phyloP scores from a whole-genome alignment of 2,113 vertebrate genomes.

The Lepisosteus oculatus region DNA sequence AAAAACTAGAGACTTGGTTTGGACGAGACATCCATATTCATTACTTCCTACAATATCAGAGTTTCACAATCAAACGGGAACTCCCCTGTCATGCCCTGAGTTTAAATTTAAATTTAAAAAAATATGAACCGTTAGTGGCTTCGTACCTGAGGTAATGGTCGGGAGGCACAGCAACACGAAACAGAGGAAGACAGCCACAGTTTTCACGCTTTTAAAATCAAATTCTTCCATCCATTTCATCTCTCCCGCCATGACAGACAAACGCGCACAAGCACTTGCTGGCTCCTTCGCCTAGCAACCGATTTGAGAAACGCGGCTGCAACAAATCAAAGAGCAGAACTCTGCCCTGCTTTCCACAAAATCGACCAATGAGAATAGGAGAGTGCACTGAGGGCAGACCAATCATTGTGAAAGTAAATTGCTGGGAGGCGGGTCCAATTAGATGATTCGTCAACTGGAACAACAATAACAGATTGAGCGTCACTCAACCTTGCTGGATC shows the following conservation, averaged over 20 bases:
- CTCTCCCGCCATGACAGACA: constrained; percentile 78
- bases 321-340: constrained; percentile 1
- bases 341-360: background rate
- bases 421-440: background rate
- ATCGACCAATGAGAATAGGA: background rate
- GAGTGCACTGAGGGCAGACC: background rate
- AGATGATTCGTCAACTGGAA: background rate
- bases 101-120: background rate
- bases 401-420: background rate
- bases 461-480: background rate
- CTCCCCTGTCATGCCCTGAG: background rate
- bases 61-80: background rate
- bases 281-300: constrained; percentile 31
- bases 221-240: constrained; percentile 61
- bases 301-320: background rate
- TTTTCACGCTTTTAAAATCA: background rate
- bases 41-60: background rate
- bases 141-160: constrained; percentile 48
- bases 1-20: background rate
- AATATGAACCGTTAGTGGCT: background rate
- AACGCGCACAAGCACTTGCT: constrained; percentile 17
- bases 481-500: background rate
- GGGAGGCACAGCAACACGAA: constrained; percentile 32
- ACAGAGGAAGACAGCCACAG: constrained; percentile 12
- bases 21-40: background rate